These are phyloP conservation scores for Caenorhabditis sp. DNA, from an alignment of 2,888 invertebrate species.

Conservation along the genomic window DNA sequence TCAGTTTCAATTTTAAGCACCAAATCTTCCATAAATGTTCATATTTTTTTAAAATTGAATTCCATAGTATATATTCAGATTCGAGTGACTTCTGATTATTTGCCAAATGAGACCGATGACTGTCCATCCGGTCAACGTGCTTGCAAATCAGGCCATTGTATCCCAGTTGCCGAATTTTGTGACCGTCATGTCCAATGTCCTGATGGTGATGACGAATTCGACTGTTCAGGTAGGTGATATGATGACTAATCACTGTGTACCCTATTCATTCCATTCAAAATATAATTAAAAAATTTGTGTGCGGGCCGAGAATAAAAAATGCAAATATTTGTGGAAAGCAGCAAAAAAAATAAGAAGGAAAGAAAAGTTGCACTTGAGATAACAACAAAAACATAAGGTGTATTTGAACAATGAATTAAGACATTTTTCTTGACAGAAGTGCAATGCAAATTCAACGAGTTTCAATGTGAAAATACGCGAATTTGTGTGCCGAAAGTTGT, in stretches of 20 bases:
- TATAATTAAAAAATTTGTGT: neutral
- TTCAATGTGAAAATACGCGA: constrained; percentile 52
- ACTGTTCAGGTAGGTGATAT: constrained; percentile 53
- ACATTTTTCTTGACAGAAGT: constrained; percentile 38
- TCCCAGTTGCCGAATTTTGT: constrained; percentile 57
- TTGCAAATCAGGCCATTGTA: constrained; percentile 61
- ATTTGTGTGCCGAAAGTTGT: constrained; percentile 57
- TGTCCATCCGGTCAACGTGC: constrained; percentile 59
- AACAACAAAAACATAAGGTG: neutral
- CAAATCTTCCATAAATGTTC: too few species aligned
- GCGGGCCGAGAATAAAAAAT: neutral
- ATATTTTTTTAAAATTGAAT: neutral
- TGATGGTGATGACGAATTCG: constrained; percentile 59
- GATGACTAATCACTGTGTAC: neutral
- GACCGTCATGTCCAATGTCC: constrained; percentile 59
- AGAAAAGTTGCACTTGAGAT: constrained; percentile 34
- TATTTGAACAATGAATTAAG: constrained; percentile 4
- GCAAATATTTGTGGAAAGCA: neutral
- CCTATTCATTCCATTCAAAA: neutral
- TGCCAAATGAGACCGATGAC: constrained; percentile 41
- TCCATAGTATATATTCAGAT: constrained; percentile 47
- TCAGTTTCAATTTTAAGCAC: too few species aligned
- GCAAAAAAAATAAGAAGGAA: constrained; percentile 6
- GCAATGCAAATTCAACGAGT: constrained; percentile 54
- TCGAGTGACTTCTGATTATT: constrained; percentile 42